phyloP scores from a whole-genome alignment of 2,797 vertebrate genomes.

The Oceanodroma leucorhoa region DNA sequence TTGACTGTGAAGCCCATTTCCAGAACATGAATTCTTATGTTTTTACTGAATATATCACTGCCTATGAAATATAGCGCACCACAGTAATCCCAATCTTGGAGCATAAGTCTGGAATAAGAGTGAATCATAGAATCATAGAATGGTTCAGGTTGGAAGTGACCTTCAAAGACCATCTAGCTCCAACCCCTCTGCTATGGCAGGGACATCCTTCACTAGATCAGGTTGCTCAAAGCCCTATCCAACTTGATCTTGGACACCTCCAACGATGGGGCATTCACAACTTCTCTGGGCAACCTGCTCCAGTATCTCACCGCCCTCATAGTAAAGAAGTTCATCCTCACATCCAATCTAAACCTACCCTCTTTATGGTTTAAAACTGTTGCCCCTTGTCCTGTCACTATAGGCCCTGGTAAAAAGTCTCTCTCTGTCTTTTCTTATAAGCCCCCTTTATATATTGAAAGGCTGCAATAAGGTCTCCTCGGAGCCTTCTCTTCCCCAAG shows the following conservation, averaged over 20 bases:
- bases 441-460: background rate
- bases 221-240: background rate
- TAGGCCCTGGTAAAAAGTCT: background rate
- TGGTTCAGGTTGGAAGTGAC: background rate
- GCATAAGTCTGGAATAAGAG: conserved; percentile 79
- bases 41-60: conserved; percentile 93
- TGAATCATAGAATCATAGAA: background rate
- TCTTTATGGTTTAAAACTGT: background rate
- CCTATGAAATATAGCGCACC: conserved; percentile 94
- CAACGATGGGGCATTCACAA: background rate
- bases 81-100: conserved; percentile 92
- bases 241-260: background rate
- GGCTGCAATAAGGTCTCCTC: background rate
- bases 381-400: background rate
- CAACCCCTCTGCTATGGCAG: background rate
- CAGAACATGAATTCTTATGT: conserved; percentile 87
- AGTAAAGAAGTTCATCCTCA: background rate
- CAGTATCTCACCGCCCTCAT: background rate
- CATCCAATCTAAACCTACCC: background rate
- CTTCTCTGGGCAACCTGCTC: background rate
- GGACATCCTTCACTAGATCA: background rate
- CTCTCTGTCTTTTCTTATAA: background rate
- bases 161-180: background rate
- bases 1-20: conserved; percentile 89
- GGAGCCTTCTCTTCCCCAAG: background rate